Evolutionary conservation across 2,888 invertebrate species (phyloP).

Genomic region (Brenthis hecate): DNA sequence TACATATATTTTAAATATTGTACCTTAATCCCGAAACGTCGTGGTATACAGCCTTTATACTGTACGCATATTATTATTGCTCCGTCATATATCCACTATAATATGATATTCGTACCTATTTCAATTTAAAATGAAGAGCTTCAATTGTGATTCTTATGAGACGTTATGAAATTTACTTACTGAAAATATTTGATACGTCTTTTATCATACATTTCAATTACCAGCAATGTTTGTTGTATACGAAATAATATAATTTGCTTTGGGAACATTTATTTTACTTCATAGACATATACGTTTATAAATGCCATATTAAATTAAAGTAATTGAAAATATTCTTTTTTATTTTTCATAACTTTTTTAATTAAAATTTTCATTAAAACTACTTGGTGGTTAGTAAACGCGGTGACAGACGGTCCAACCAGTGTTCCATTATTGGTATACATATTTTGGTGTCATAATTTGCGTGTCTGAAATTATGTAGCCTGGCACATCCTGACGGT

Average conservation of each 20-base stretch:
- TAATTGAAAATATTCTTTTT: too few species aligned
- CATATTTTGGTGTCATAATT: constrained; percentile 9
- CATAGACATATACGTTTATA: too few species aligned
- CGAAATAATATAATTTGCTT: neutral
- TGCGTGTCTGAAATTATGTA: constrained; percentile 11
- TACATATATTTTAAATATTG: neutral
- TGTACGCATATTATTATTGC: constrained; percentile 40
- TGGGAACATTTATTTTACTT: too few species aligned
- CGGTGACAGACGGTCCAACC: neutral
- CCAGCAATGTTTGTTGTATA: neutral
- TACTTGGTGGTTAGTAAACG: too few species aligned
- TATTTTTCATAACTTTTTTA: too few species aligned
- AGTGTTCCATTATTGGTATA: constrained; percentile 3
- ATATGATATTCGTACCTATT: constrained; percentile 33
- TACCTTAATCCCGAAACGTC: neutral
- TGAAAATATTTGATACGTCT: constrained; percentile 20
- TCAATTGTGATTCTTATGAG: constrained; percentile 31
- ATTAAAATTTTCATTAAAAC: too few species aligned
- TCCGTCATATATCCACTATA: constrained; percentile 31
- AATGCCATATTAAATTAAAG: too few species aligned
- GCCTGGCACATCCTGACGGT: constrained; percentile 15
- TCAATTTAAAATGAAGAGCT: constrained; percentile 35
- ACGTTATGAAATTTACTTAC: constrained; percentile 23
- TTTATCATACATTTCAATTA: constrained; percentile 11
- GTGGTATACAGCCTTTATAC: constrained; percentile 18